Percentiles rank a stretch among this genome's conserved stretches.
Evolutionary conservation across 2,888 invertebrate species (phyloP).

Genomic region (Strigamia crassipes): DNA sequence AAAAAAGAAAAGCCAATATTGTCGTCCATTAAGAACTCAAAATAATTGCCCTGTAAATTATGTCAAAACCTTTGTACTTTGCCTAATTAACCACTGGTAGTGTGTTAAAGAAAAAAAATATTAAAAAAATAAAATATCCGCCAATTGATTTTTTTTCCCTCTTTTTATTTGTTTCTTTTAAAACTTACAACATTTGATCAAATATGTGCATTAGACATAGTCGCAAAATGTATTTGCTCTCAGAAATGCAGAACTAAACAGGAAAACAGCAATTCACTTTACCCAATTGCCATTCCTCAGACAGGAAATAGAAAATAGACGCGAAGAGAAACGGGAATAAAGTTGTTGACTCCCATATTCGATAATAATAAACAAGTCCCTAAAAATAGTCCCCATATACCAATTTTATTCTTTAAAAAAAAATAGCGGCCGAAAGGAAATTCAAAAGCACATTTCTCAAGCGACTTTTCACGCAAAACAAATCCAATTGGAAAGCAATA

Average conservation of each 20-base stretch:
- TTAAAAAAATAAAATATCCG: neutral
- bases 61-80: slow-evolving; percentile 15
- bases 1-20: neutral
- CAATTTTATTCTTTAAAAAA: neutral
- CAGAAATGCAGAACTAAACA: slow-evolving; percentile 22
- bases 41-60: slow-evolving; percentile 26
- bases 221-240: neutral
- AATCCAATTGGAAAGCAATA: slow-evolving; percentile 23
- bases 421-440: neutral
- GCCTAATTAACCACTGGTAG: slow-evolving; percentile 24
- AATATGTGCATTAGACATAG: neutral
- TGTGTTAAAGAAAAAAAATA: neutral
- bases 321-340: neutral
- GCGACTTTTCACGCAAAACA: slow-evolving; percentile 6
- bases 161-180: neutral
- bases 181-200: neutral
- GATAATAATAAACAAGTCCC: neutral
- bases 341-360: slow-evolving; percentile 14
- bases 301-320: slow-evolving; percentile 39
- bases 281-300: slow-evolving; percentile 24
- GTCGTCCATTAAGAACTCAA: slow-evolving; percentile 11
- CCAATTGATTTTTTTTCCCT: neutral
- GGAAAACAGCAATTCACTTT: slow-evolving; percentile 40
- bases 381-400: neutral
- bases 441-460: neutral